Percentiles rank a stretch among this genome's conserved stretches.
These are phyloP conservation scores for Caenorhabditis sp. DNA, from an alignment of 2,888 invertebrate genomes.

Conservation along the genomic window DNA sequence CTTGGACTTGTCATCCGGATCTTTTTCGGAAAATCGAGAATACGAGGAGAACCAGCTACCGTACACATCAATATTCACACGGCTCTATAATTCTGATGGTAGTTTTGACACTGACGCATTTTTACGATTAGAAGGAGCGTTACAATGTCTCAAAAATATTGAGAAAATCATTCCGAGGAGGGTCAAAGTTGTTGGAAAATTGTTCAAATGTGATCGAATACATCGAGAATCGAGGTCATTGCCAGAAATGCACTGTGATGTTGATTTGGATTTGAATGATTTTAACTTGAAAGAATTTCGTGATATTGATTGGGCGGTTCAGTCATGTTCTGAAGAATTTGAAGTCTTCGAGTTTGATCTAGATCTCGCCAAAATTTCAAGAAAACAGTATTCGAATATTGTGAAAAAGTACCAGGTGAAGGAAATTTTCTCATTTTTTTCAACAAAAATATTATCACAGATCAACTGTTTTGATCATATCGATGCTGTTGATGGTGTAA, in stretches of 20 bases:
- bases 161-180: constrained; percentile 11
- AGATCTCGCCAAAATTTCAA: neutral
- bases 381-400: neutral
- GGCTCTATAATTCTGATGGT: constrained; percentile 14
- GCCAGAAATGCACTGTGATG: constrained; percentile 20
- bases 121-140: constrained; percentile 12
- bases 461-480: constrained; percentile 6
- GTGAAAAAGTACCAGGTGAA: neutral
- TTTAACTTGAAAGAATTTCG: constrained; percentile 41
- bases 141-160: constrained; percentile 9
- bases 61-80: neutral
- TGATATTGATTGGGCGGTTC: constrained; percentile 22
- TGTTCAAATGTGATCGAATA: constrained; percentile 26
- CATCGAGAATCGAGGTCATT: constrained; percentile 26
- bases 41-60: neutral
- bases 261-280: constrained; percentile 18
- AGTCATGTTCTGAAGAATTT: neutral
- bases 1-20: no score
- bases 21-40: neutral
- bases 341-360: constrained; percentile 1
- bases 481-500: constrained; percentile 18
- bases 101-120: constrained; percentile 14
- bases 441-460: neutral
- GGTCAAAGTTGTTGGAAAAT: constrained; percentile 14
- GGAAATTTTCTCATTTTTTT: neutral